Conservation (phyloP, 2,888 invertebrate species). For the Nemurella pictetii region DNA sequence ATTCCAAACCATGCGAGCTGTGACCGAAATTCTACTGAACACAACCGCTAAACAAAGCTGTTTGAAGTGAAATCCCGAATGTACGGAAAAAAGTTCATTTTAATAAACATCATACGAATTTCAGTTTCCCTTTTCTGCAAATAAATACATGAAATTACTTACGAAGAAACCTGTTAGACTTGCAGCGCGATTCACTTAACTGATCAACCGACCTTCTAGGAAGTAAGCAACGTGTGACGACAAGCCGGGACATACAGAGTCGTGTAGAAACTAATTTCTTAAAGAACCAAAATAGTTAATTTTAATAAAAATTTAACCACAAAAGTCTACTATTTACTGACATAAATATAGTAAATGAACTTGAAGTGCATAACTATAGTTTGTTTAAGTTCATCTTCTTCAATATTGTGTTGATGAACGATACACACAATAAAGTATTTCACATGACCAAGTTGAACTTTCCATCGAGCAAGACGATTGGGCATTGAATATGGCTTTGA, state of each 20-base stretch:
- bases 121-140: not conserved
- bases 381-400: not conserved
- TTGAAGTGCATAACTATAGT: not conserved
- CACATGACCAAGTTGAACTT: not conserved
- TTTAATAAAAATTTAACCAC: not conserved
- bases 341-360: too few species aligned
- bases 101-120: not conserved
- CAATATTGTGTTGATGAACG: not conserved
- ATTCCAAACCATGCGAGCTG: constrained; percentile 22
- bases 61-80: not conserved
- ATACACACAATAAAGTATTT: not conserved
- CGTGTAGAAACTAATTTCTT: not conserved
- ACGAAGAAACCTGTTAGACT: constrained; percentile 43
- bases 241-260: not conserved
- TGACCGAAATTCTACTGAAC: not conserved
- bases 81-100: not conserved
- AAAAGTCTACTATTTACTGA: too few species aligned
- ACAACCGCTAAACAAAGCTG: not conserved
- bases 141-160: constrained; percentile 43
- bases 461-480: too few species aligned
- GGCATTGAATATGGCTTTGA: too few species aligned
- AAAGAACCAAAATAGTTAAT: not conserved
- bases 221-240: constrained; percentile 48
- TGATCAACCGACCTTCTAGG: constrained; percentile 44
- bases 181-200: constrained; percentile 42